Evolutionary conservation across 2,113 vertebrate species (phyloP).

Genomic region (Callorhinus ursinus): DNA sequence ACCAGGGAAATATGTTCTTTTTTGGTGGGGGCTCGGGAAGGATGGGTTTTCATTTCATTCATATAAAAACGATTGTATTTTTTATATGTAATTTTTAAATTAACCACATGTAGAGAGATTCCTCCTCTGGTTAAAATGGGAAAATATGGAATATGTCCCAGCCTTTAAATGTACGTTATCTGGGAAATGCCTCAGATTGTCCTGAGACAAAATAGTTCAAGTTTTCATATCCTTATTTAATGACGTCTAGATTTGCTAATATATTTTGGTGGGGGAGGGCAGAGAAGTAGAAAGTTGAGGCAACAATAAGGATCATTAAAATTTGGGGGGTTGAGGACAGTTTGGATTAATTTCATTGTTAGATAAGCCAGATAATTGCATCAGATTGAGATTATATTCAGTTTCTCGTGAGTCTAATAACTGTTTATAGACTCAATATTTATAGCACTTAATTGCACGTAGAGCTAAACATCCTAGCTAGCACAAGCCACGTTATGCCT

Average conservation of each 20-base stretch:
- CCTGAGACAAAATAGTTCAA: not conserved
- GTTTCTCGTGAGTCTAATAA: not conserved
- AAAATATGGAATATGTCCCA: not conserved
- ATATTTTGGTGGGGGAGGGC: not conserved
- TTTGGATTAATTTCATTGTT: constrained; percentile 46
- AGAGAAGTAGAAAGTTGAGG: not conserved
- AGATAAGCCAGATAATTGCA: not conserved
- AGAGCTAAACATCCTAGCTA: not conserved
- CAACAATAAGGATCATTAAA: not conserved
- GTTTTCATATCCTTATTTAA: not conserved
- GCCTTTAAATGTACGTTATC: not conserved
- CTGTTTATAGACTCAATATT: constrained; percentile 51
- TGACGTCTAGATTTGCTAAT: not conserved
- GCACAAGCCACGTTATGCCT: not conserved
- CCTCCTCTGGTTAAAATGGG: not conserved
- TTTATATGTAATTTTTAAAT: not conserved
- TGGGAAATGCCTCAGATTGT: constrained; percentile 23
- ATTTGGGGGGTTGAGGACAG: not conserved
- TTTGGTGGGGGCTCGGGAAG: not conserved
- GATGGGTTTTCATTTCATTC: constrained; percentile 34
- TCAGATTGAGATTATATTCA: not conserved
- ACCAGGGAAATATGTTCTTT: not conserved
- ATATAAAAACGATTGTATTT: not conserved
- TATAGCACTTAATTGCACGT: not conserved
- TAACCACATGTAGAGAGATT: not conserved